A percentile compares a stretch with the other conserved stretches of the same genome.
These are phyloP conservation scores for Lepidochitona cinerea DNA, from an alignment of 2,888 invertebrate genomes.

Conservation along the genomic window DNA sequence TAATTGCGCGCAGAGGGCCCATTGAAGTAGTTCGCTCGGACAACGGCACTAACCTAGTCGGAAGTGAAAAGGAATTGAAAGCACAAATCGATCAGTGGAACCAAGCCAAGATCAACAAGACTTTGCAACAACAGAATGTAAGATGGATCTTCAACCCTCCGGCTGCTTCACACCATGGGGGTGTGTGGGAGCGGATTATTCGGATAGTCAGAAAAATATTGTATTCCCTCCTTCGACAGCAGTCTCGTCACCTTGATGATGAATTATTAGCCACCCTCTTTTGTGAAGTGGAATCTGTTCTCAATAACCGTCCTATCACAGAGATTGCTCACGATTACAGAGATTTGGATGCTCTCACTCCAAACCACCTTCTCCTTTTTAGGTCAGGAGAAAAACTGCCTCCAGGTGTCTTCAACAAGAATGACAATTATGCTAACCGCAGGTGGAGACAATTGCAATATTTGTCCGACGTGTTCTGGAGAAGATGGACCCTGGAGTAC, in stretches of 20 bases:
- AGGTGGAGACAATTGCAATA: background rate
- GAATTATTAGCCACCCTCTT: background rate
- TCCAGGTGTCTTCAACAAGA: background rate
- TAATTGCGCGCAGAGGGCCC: slow-evolving; percentile 5
- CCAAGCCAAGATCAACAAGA: too few species aligned
- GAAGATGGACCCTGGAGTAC: background rate
- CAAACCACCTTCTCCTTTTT: background rate
- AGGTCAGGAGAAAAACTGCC: background rate
- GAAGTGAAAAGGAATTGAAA: slow-evolving; percentile 3
- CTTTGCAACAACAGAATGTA: background rate
- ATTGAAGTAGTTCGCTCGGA: background rate
- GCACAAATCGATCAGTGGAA: too few species aligned
- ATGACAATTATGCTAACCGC: background rate
- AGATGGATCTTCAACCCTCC: background rate
- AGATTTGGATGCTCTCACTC: background rate
- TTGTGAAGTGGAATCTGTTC: background rate
- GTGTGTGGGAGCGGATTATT: background rate
- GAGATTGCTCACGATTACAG: background rate
- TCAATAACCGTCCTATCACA: background rate
- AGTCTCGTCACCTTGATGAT: background rate
- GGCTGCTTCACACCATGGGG: background rate
- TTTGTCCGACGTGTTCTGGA: background rate
- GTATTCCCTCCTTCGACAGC: background rate
- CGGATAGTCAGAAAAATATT: background rate
- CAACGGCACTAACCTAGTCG: slow-evolving; percentile 17